phyloP scores from a whole-genome alignment of 2,888 invertebrate species.

The Mactromeris polynyma region DNA sequence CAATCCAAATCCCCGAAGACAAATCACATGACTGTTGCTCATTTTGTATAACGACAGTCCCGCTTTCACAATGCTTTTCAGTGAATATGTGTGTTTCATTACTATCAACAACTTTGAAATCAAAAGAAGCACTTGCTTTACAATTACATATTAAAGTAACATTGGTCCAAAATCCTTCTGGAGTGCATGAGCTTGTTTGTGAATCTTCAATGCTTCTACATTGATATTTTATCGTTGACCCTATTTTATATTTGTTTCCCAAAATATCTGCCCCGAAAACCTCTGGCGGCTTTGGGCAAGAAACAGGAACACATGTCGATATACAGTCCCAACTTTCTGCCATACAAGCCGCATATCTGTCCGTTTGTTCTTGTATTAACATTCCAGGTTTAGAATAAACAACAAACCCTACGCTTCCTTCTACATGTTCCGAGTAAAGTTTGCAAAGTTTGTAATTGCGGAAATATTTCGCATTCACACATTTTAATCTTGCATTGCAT shows the following conservation, averaged over 20 bases:
- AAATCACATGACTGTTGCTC: background rate
- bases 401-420: background rate
- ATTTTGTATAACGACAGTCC: background rate
- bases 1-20: background rate
- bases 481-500: conserved; percentile 1
- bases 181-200: background rate
- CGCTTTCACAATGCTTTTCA: background rate
- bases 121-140: background rate
- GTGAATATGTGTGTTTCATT: background rate
- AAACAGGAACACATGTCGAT: background rate
- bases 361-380: background rate
- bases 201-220: background rate
- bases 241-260: background rate
- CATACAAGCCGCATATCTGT: background rate
- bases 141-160: background rate
- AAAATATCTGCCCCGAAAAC: background rate
- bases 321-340: background rate
- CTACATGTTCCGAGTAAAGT: background rate
- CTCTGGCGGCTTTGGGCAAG: background rate
- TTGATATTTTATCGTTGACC: background rate
- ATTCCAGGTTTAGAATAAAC: background rate
- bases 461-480: background rate
- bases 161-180: background rate
- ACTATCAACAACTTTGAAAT: background rate
- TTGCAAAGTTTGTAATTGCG: background rate